Percentiles rank a stretch among this genome's conserved stretches.
Conservation (phyloP, 64 coral and sea anemone genomes). For the Trachythela sp. region DNA sequence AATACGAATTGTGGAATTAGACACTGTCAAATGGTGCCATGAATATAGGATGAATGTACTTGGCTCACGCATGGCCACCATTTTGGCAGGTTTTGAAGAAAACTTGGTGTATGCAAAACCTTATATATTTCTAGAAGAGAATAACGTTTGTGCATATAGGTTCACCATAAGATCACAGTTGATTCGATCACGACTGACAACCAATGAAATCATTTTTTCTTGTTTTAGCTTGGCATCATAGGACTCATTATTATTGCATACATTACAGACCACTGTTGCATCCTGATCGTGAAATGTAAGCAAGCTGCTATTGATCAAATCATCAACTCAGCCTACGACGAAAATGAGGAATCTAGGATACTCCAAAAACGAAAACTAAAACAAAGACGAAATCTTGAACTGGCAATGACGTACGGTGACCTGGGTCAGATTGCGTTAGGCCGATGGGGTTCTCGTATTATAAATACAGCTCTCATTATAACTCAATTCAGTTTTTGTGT, state of each 20-base stretch:
- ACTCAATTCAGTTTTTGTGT: slow-evolving; percentile 90
- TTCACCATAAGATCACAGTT: no score
- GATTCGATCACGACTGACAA: no score
- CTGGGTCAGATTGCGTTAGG: slow-evolving; percentile 81
- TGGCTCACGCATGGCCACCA: no score
- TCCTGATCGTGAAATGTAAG: slow-evolving; percentile 93
- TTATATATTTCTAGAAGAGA: no score
- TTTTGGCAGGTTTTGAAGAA: no score
- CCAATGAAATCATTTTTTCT: no score
- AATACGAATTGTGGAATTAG: no score
- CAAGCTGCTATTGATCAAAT: slow-evolving; percentile 76
- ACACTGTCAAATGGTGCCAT: no score
- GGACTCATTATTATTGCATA: slow-evolving; percentile 70
- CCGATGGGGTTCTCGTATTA: slow-evolving; percentile 81
- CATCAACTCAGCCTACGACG: slow-evolving; percentile 51
- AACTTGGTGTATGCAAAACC: no score
- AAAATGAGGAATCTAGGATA: slow-evolving; percentile 50
- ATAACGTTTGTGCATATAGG: no score
- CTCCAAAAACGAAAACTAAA: slow-evolving; percentile 65
- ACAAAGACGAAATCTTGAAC: slow-evolving; percentile 50
- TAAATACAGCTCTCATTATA: slow-evolving; percentile 70
- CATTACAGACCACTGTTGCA: slow-evolving; percentile 86
- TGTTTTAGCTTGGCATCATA: slow-evolving; percentile 62
- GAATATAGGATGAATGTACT: no score
- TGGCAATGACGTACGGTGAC: slow-evolving; percentile 83